Evolutionary conservation across 2,888 invertebrate species (phyloP), one percentile per base, ranked within the genome.

Genomic region (Dugesia japonica): DNA sequence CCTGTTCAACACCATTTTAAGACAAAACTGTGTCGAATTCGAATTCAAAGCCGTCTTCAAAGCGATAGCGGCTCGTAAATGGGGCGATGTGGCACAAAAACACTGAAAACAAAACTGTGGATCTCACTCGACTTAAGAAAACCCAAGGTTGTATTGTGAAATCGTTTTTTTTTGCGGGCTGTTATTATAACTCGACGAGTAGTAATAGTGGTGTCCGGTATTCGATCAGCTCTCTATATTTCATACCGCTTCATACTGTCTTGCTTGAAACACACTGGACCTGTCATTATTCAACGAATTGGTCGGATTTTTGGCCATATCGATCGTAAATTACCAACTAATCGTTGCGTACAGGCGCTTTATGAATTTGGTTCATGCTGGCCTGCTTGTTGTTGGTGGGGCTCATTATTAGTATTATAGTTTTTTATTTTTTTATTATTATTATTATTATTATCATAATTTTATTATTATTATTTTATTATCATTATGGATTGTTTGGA

Each of bases 151-250:
- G 17, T 56, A 56, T 56, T 56, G 23, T 56, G 56, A 56, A 56
- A 56, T 4, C n/a, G 9, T 4, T 23, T 31, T 31, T 31, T 31
- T 31, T 56, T 56, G 56, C 56, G 56, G 56, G 56, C 56, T 56
- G 56, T 56, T 56, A 56, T 56, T 56, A 56, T 56, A 56, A n/a
- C 56, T 56, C 56, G 56, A 13, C 56, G 56, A 56, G 56, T 56
- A 56, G 56, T 56, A 56, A 56, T 56, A 56, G 56, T 56, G 56
- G 56, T 56, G 56, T 56, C 56, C 56, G 56, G n/a, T 56, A 56
- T 56, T 56, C 56, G 56, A 56, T 23, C 23, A 56, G 23, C 23
- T 56, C 56, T 31, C 13, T 56, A 4, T 56, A 56, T 56, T 1
- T 56, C 56, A 56, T 56, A 56, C 56, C 56, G 56, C 56, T 56